Evolutionary conservation across 2,888 invertebrate genomes (phyloP), one percentile per base, ranked within the genome.

Genomic region (Thereva nobilitata): DNA sequence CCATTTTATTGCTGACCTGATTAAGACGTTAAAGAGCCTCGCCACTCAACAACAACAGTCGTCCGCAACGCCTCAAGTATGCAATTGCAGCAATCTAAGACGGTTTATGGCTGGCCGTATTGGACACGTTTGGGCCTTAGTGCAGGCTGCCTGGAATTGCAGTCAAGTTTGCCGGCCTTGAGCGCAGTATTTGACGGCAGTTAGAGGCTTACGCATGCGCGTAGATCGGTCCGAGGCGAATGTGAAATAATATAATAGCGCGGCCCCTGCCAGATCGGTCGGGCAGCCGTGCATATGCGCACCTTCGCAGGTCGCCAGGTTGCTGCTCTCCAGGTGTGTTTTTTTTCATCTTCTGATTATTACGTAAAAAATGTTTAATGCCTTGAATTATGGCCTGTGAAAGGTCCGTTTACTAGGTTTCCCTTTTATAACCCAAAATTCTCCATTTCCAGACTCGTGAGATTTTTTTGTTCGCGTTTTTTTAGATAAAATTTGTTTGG

Each of bases 331-430:
- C 56, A 56, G 44, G 44, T 44, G 56, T 42, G n/a, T n/a, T n/a
- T 56, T 56, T 56, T 2, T 23, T 56, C 45, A 44, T 6, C 45
- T 56, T 44, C 23, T 44, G 56, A 34, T 56, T 56, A 56, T 56
- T 56, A 56, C 56, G 56, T 56, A 56, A 56, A 56, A 56, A 56
- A 56, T 56, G 42, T 44, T 23, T 56, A 56, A 56, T 56, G 56
- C 56, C 44, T 56, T 56, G 38, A 56, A 56, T 56, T 56, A 56
- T 56, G 56, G 56, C 44, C 56, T 56, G 56, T 56, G 56, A 56
- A 56, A 56, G 56, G 44, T 56, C 56, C 38, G 34, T 23, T 23
- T 23, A 56, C 44, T 56, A 56, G 56, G 56, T 56, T 56, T 56
- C 56, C 56, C 44, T 56, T 44, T 44, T 35, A 44, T 6, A 12